Base-by-base conservation (phyloP, 2,888 invertebrate genomes). In the Watsonalla binaria region DNA sequence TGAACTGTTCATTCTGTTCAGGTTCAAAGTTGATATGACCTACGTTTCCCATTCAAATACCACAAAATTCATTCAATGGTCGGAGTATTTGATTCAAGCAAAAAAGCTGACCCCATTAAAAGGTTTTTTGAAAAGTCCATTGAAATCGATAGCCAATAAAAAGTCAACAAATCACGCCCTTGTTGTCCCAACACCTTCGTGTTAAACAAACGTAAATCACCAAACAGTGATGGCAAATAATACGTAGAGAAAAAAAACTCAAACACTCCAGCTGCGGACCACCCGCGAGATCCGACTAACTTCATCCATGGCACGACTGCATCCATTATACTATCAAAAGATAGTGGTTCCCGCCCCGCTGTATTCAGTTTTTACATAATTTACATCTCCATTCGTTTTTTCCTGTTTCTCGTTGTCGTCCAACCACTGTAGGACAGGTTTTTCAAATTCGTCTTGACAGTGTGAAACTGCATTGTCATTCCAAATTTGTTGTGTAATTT, bases 161-260 rank as follows among this genome's bases (percentile, higher is more conserved):
- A 70, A 74, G 68, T 71, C 73, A 78, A 88, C 88, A 86, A 88
- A 87, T 87, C 84, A 83, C 79, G 76, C 80, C 68, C 72, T 74
- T 72, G 78, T 82, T 79, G 78, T 78, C 76, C 83, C 82, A 80
- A 87, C 87, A 88, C 85, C 80, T 86, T 78, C 82, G 78, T 82
- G 84, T 83, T 84, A 80, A 83, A 78, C 82, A 80, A 82, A 87
- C 83, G 84, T 86, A 84, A 83, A 87, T 87, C 86, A 85, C 77
- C 78, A 76, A 77, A 82, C 73, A 76, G 75, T 70, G 78, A 73
- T 79, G 72, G 87, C 86, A 88, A 88, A 89, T 86, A 87, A 82
- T 83, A 80, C 75, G 76, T 4, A 42, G 42, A 79, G 80, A 86
- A 84, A 76, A n/a, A 79, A 82, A 86, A 86, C 86, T 86, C 82